A percentile compares a stretch with the other conserved stretches of the same genome.
phyloP scores from a whole-genome alignment of 2,113 vertebrate genomes.

The Ictalurus furcatus region DNA sequence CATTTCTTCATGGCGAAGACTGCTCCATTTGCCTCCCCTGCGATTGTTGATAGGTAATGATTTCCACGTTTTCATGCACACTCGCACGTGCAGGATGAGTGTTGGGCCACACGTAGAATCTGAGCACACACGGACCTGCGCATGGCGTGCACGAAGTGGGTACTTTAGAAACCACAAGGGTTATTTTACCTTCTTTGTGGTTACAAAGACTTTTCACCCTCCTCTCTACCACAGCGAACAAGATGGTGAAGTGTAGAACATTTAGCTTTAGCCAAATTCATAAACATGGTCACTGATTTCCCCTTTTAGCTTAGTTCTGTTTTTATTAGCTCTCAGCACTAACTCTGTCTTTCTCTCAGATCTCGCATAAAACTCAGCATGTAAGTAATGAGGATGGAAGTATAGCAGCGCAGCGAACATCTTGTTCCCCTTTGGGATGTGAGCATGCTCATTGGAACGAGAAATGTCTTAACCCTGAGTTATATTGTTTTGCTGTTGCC shows the following conservation, averaged over 20 bases:
- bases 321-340: constrained; percentile 24
- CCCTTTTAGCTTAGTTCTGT: background rate
- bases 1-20: constrained; percentile 29
- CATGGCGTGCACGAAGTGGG: background rate
- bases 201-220: background rate
- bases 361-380: constrained; percentile 31
- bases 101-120: background rate
- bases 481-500: constrained; percentile 43
- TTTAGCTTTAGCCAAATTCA: constrained; percentile 1
- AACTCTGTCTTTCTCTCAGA: constrained; percentile 14
- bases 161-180: constrained; percentile 16
- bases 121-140: constrained; percentile 1
- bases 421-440: constrained; percentile 30
- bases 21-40: constrained; percentile 44
- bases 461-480: constrained; percentile 46
- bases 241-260: background rate
- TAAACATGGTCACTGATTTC: background rate
- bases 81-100: background rate
- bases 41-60: constrained; percentile 43
- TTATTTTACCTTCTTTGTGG: constrained; percentile 20
- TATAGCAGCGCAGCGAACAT: constrained; percentile 26
- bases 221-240: background rate
- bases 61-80: constrained; percentile 27
- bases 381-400: constrained; percentile 46
- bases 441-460: constrained; percentile 42